Percentiles rank a stretch among this genome's conserved stretches.
Evolutionary conservation across 2,113 vertebrate species (phyloP).

Genomic region (Fregata magnificens): DNA sequence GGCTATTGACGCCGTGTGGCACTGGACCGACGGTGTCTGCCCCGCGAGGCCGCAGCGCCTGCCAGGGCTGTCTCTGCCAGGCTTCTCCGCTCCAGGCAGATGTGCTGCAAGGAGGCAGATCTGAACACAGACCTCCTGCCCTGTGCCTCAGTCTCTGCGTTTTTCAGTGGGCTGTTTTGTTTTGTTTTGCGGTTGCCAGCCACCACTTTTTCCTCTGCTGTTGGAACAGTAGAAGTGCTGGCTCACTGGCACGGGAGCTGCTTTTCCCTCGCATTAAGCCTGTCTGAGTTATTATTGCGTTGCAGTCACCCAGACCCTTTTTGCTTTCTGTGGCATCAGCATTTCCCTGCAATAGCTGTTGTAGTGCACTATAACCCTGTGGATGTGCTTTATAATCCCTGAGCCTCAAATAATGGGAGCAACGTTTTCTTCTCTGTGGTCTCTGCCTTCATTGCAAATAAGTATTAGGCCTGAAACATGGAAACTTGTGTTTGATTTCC

Average conservation of each 20-base stretch:
- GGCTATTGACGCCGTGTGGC: rapidly evolving
- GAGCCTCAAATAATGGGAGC: not conserved
- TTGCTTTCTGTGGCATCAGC: constrained; percentile 72
- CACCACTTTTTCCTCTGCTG: not conserved
- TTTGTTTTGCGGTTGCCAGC: not conserved
- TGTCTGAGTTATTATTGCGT: constrained; percentile 62
- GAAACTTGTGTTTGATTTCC: not conserved
- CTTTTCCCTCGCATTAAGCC: constrained; percentile 67
- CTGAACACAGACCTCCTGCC: not conserved
- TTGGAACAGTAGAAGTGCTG: constrained; percentile 19
- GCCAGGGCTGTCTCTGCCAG: not conserved
- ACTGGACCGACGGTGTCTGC: rapidly evolving
- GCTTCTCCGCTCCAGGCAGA: not conserved
- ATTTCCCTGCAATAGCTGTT: constrained; percentile 46
- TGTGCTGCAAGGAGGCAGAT: not conserved
- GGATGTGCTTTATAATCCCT: constrained; percentile 36
- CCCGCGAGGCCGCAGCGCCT: rapidly evolving
- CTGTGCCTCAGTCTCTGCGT: not conserved
- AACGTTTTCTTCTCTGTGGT: not conserved
- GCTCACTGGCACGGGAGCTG: constrained; percentile 22
- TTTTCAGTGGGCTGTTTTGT: not conserved
- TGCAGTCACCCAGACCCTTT: constrained; percentile 21
- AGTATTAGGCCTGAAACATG: not conserved
- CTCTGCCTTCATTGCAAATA: not conserved
- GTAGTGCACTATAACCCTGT: not conserved